A percentile compares a stretch with the other conserved stretches of the same genome.
Conservation (phyloP, 2,888 invertebrate genomes). For the Lepidocyrtoides sp. region DNA sequence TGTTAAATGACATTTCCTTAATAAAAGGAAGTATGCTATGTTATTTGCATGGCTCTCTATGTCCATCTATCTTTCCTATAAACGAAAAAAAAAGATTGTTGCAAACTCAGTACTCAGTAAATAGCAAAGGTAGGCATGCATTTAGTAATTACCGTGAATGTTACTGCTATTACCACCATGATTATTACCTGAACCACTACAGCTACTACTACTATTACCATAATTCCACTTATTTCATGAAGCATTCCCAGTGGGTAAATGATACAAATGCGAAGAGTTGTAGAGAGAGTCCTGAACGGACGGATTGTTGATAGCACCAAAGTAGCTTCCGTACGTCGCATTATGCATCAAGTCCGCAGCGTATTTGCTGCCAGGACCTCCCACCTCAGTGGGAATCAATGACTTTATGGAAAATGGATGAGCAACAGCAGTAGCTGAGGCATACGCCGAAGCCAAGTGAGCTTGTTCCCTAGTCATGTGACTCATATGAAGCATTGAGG, state of each 20-base stretch:
- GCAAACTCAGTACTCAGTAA: neutral
- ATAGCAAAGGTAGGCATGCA: neutral
- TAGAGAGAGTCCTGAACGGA: constrained; percentile 80
- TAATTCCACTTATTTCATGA: constrained; percentile 82
- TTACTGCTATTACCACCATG: constrained; percentile 8
- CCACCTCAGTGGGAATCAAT: constrained; percentile 92
- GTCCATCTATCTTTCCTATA: too few species aligned
- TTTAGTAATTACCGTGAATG: constrained; percentile 33
- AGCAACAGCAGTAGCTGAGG: constrained; percentile 67
- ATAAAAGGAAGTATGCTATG: too few species aligned
- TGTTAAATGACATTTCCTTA: constrained; percentile 25
- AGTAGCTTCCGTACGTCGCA: constrained; percentile 80
- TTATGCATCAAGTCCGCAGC: constrained; percentile 82
- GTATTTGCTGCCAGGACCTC: constrained; percentile 79
- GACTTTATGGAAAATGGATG: constrained; percentile 97
- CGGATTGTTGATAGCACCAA: constrained; percentile 83
- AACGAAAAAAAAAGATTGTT: neutral
- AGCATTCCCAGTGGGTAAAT: constrained; percentile 83
- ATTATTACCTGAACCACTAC: constrained; percentile 12
- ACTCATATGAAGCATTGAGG: constrained; percentile 81
- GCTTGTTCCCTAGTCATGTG: constrained; percentile 85
- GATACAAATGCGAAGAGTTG: constrained; percentile 82
- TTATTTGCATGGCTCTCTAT: too few species aligned
- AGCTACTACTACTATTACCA: constrained; percentile 37
- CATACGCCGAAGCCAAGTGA: constrained; percentile 85